Evolutionary conservation across 2,113 vertebrate species (phyloP).

Genomic region (Erpornis zantholeuca): DNA sequence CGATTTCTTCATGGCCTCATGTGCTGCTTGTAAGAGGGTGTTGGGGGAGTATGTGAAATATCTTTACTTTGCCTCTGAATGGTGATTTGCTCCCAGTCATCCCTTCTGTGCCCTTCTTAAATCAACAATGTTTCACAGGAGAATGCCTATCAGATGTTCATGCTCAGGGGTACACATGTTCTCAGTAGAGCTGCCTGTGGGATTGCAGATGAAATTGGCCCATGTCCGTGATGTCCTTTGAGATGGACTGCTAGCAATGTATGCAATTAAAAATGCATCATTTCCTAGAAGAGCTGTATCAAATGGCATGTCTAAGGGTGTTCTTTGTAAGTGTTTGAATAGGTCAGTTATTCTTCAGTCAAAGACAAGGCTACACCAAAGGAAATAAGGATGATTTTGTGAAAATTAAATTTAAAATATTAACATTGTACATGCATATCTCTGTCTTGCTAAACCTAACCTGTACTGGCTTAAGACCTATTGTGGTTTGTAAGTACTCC

Average conservation of each 20-base stretch:
- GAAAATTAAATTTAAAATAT: not conserved
- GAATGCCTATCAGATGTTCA: not conserved
- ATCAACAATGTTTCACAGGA: not conserved
- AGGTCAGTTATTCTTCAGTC: not conserved
- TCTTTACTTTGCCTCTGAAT: not conserved
- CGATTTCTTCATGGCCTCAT: not conserved
- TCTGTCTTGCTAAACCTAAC: not conserved
- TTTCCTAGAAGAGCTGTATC: not conserved
- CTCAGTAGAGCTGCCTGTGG: not conserved
- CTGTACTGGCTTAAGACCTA: not conserved
- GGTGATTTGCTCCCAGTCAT: not conserved
- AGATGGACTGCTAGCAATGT: not conserved
- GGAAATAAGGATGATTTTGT: not conserved
- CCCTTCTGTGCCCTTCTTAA: not conserved
- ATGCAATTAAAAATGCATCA: not conserved
- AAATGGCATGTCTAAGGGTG: not conserved
- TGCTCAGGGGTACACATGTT: not conserved
- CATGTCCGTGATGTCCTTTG: not conserved
- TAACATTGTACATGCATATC: accelerated
- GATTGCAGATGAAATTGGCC: not conserved
- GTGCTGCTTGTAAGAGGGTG: not conserved
- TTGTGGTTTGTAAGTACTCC: not conserved
- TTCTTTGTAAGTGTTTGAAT: not conserved
- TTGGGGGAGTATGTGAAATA: not conserved
- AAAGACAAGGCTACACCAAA: not conserved